A percentile compares a stretch with the other conserved stretches of the same genome.
These are phyloP conservation scores for Grantiella picta DNA, from an alignment of 2,113 vertebrate genomes.

Conservation along the genomic window DNA sequence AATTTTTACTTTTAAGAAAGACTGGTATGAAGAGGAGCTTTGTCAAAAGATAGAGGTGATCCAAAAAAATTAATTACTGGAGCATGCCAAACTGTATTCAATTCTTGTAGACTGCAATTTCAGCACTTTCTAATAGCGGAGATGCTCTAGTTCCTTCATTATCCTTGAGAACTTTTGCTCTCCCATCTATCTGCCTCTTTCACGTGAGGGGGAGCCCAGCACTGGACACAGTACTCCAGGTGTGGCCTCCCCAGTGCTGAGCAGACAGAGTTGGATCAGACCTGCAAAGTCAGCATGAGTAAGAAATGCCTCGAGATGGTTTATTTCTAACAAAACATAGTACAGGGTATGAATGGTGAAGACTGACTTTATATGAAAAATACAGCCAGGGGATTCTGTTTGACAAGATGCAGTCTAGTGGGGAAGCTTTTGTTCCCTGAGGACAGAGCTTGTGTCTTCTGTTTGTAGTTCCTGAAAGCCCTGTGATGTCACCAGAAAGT, in stretches of 20 bases:
- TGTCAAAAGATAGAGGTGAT: not conserved
- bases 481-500: not conserved
- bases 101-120: not conserved
- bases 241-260: not conserved
- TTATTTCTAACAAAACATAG: not conserved
- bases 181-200: accelerated
- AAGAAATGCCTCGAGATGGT: not conserved
- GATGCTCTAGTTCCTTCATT: not conserved
- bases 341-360: not conserved
- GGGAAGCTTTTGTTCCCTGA: not conserved
- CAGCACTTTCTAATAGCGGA: not conserved
- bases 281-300: not conserved
- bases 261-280: not conserved
- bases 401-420: not conserved
- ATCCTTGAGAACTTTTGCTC: not conserved
- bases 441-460: not conserved
- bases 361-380: not conserved
- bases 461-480: not conserved
- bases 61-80: not conserved
- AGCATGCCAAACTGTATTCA: not conserved
- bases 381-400: not conserved
- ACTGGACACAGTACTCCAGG: not conserved
- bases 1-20: not conserved
- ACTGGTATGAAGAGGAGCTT: not conserved
- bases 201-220: accelerated